These are phyloP conservation scores for Ceratosolen solmsi DNA, from an alignment of 1,140 invertebrate genomes.

Conservation along the genomic window DNA sequence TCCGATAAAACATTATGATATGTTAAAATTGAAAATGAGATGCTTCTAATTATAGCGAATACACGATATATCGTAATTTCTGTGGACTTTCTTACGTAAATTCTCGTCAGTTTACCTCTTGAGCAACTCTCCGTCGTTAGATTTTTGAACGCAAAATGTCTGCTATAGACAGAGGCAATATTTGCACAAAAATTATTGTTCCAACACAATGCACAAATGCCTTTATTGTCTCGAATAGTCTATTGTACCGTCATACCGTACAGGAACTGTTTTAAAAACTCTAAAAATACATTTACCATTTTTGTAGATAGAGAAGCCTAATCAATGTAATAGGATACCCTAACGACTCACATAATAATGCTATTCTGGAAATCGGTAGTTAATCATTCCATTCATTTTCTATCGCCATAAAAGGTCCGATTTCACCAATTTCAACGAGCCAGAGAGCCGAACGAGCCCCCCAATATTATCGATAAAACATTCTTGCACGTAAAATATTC, in stretches of 20 bases:
- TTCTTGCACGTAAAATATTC: conserved; percentile 28
- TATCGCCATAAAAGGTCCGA: conserved; percentile 18
- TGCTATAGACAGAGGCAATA: not conserved
- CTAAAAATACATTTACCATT: conserved; percentile 7
- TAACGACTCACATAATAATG: not conserved
- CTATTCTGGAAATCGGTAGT: not conserved
- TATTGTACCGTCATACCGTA: not conserved
- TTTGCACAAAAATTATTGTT: not conserved
- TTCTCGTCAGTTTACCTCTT: too few relatives aligned
- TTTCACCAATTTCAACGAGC: not conserved
- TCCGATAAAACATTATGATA: too few relatives aligned
- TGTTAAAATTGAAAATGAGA: too few relatives aligned
- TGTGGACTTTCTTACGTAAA: too few relatives aligned
- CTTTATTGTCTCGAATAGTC: not conserved
- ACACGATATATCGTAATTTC: too few relatives aligned
- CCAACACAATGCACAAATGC: not conserved
- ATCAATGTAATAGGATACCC: not conserved
- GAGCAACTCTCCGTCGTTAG: too few relatives aligned
- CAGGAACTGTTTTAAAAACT: not conserved
- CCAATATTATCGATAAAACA: conserved; percentile 36
- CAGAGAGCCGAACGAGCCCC: not conserved
- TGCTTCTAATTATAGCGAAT: too few relatives aligned
- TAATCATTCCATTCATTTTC: conserved; percentile 18
- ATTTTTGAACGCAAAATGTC: too few relatives aligned
- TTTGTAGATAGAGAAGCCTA: not conserved